Base-by-base conservation (phyloP, 2,888 invertebrate species). In the Proisotoma minuta region DNA sequence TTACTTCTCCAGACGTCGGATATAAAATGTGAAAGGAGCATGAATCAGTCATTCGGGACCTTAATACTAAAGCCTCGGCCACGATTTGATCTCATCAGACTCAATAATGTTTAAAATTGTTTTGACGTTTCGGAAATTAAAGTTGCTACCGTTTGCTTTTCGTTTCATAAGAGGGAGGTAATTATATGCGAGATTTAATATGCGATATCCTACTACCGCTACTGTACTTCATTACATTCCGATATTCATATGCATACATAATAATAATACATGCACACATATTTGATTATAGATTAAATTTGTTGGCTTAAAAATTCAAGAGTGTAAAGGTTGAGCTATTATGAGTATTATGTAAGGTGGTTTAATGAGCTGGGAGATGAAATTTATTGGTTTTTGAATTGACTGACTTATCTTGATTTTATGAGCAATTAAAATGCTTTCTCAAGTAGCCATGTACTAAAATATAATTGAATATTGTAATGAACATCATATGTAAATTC, bases 41-140 rank as follows among this genome's bases (percentile, higher is more conserved):
- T 51, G 27, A 27, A 49, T 51, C 51, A 51, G 51, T 51, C 51
- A 51, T 51, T 49, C n/a, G 28, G 22, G n/a, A 27, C 27, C n/a
- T 49, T 18, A 49, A n/a, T n/a, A n/a, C n/a, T n/a, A n/a, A n/a
- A n/a, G n/a, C n/a, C n/a, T n/a, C n/a, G n/a, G n/a, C n/a, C n/a
- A n/a, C n/a, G n/a, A n/a, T 43, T 43, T 43, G 43, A 51, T 51
- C 28, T 5, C 51, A 27, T 51, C 28, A 51, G 51, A 27, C 27
- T 27, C 27, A n/a, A 27, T 24, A 51, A n/a, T n/a, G n/a, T 51
- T 51, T 27, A 51, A 51, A 51, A 51, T n/a, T 51, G 51, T 24
- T 51, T 51, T 51, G 51, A 51, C 51, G 28, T 27, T 51, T 27
- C n/a, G 26, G 51, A 51, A 51, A 51, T 51, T 51, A 27, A 51